Evolutionary conservation across 2,797 vertebrate species (phyloP).

Genomic region (Tachyglossus aculeatus): DNA sequence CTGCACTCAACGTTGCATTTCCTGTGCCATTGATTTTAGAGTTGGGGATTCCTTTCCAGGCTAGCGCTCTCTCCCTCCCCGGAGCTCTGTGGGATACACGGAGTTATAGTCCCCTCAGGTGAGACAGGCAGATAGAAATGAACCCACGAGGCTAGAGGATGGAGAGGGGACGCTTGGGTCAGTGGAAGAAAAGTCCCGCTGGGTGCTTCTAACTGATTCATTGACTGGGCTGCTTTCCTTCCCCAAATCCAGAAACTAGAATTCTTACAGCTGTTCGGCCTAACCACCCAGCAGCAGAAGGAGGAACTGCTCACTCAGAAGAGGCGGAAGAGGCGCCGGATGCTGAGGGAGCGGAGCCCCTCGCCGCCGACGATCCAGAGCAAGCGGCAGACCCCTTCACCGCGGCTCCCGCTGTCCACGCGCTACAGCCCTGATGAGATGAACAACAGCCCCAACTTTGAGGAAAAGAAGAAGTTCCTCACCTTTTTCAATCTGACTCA

Average conservation of each 20-base stretch:
- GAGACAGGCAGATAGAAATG: not conserved
- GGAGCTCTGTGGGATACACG: not conserved
- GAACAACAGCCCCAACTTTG: slow-evolving; percentile 92
- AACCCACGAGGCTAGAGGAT: not conserved
- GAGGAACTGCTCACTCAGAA: slow-evolving; percentile 91
- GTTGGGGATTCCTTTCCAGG: not conserved
- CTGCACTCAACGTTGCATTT: too few relatives aligned
- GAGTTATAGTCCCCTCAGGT: not conserved
- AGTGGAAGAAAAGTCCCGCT: not conserved
- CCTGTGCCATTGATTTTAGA: not conserved
- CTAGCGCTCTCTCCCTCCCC: not conserved
- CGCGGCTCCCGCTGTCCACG: slow-evolving; percentile 84
- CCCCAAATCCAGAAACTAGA: slow-evolving; percentile 86
- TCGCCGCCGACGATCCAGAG: slow-evolving; percentile 83
- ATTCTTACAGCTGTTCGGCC: slow-evolving; percentile 88
- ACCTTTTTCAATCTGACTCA: slow-evolving; percentile 95
- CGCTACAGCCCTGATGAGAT: slow-evolving; percentile 95
- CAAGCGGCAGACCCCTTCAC: slow-evolving; percentile 86
- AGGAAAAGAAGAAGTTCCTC: slow-evolving; percentile 96
- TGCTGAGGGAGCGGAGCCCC: slow-evolving; percentile 93
- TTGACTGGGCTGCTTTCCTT: slow-evolving; percentile 48
- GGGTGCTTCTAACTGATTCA: not conserved
- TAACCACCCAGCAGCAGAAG: slow-evolving; percentile 89
- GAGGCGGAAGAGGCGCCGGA: slow-evolving; percentile 89
- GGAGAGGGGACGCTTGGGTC: not conserved